Evolutionary conservation across 2,888 invertebrate species (phyloP).

Genomic region (Athalia circularis): DNA sequence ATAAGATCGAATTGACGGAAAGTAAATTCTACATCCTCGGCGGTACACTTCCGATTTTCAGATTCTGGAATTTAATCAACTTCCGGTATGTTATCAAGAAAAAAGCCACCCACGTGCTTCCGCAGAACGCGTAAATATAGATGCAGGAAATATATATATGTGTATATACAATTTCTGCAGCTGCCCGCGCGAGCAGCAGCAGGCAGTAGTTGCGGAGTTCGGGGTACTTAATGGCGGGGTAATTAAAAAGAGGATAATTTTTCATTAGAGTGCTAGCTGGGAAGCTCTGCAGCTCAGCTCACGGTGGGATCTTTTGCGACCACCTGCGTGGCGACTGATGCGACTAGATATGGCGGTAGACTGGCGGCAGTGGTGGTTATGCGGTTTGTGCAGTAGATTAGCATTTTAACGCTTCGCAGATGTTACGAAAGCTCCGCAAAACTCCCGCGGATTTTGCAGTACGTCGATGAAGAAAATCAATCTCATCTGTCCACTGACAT

Average conservation of each 20-base stretch:
- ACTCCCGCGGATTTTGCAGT: slow-evolving; percentile 36
- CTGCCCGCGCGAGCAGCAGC: background rate
- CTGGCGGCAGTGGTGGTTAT: slow-evolving; percentile 25
- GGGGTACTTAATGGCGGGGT: slow-evolving; percentile 5
- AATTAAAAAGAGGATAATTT: slow-evolving; percentile 32
- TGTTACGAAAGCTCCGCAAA: slow-evolving; percentile 39
- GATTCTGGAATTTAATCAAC: too few relatives aligned
- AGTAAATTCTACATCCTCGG: too few relatives aligned
- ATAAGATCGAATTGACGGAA: too few relatives aligned
- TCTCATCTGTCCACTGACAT: background rate
- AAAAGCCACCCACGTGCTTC: too few relatives aligned
- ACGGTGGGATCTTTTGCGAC: background rate
- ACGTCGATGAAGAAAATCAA: background rate
- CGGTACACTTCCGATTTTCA: too few relatives aligned
- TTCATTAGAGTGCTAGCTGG: slow-evolving; percentile 23
- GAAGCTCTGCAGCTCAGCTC: background rate
- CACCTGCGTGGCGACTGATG: background rate
- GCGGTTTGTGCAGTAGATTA: slow-evolving; percentile 53
- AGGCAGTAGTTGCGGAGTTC: background rate
- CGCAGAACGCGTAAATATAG: too few relatives aligned
- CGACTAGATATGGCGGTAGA: slow-evolving; percentile 19
- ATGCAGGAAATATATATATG: too few relatives aligned
- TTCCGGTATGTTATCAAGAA: too few relatives aligned
- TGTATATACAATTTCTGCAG: background rate
- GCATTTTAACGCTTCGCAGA: slow-evolving; percentile 54